Base-by-base conservation (phyloP, 2,113 vertebrate genomes). In the Gila orcuttii region DNA sequence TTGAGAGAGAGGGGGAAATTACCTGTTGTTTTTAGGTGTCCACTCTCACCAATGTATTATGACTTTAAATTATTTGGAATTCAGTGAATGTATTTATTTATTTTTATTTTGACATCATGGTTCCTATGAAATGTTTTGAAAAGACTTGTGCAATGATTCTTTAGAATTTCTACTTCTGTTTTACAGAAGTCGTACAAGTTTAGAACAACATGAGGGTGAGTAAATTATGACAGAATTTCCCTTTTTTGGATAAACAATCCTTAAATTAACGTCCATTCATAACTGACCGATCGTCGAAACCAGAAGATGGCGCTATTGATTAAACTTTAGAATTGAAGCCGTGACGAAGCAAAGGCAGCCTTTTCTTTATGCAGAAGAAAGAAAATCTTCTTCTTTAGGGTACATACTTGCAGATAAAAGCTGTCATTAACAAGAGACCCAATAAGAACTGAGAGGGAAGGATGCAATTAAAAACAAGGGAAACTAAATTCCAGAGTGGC, bases 251-350 rank as follows among this genome's bases (percentile, higher is more conserved):
- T 42, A 10, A 68, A 33, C 31, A 3, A 19, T 36, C 31, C 8
- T 19, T 10, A 36, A 69, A 69, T 69, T 15, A 19, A 69, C 3
- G 4, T 69, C 31, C 31, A 36, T 21, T 36, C 66, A 21, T 9
- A 9, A 68, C 64, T 33, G 66, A 36, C 31, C 31, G 17, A 3
- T 10, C 31, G 1, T 69, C 31, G 17, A 59, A 47, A 64, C 84
- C 88, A 87, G 33, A 57, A 87, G 88, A 87, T 86, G 88, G 88
- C 4, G 88, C 47, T 84, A 82, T 87, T 87, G 86, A 59, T 77
- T 78, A 69, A 89, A 69, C n/a, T 31, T 83, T 31, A 52, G 33
- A 4, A 42, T 45, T 47, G 3, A 17, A 33, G 77, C 3, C 7
- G 36, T 21, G 3, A 33, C 74, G 60, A 77, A 76, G 7, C 19